Percentiles rank a stretch among this genome's conserved stretches.
These are phyloP conservation scores for Tyto alba DNA, from an alignment of 2,113 vertebrate species.

Conservation along the genomic window DNA sequence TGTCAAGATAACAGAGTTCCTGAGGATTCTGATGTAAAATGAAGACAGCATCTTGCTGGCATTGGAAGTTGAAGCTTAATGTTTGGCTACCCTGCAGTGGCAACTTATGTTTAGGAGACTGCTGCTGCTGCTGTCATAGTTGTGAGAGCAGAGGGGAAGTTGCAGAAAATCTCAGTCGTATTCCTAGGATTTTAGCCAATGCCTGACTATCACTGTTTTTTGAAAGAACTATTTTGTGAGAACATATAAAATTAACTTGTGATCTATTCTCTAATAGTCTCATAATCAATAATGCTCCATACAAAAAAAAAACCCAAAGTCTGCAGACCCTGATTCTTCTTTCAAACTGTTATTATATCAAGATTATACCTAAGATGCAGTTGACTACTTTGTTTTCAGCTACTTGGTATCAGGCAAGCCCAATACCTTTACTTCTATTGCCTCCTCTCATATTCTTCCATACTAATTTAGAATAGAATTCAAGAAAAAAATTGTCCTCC, in stretches of 20 bases:
- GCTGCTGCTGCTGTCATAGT: neutral
- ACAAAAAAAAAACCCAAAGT: fast-evolving
- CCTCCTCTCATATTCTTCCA: neutral
- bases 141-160: neutral
- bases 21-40: neutral
- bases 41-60: neutral
- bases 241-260: neutral
- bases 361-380: neutral
- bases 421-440: neutral
- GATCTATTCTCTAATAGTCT: neutral
- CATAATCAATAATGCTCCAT: neutral
- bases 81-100: neutral
- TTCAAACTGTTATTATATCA: neutral
- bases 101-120: neutral
- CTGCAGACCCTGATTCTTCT: neutral
- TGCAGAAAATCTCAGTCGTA: neutral
- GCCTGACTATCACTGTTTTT: neutral
- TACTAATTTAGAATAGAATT: neutral
- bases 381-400: neutral
- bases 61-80: no score
- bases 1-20: neutral
- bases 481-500: neutral
- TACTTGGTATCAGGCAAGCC: neutral
- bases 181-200: neutral
- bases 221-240: neutral